Conservation (phyloP, 2,797 vertebrate genomes). For the Artibeus jamaicensis region DNA sequence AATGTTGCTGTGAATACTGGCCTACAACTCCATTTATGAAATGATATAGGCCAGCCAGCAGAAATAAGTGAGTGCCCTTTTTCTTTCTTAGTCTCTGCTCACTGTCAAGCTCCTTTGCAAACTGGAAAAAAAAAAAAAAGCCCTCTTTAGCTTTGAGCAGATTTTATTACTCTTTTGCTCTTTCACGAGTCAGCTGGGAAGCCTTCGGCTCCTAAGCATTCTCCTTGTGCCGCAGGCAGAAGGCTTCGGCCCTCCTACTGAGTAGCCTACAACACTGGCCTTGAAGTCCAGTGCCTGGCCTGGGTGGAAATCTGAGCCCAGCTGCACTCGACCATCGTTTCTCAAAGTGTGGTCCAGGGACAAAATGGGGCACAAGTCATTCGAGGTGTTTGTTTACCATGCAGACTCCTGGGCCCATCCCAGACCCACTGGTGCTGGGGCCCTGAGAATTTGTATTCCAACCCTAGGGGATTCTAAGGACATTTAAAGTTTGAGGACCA, state of each 20-base stretch:
- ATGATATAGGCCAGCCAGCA: slow-evolving; percentile 73
- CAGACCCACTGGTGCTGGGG: neutral
- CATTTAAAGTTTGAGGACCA: neutral
- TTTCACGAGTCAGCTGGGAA: slow-evolving; percentile 64
- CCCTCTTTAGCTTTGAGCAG: slow-evolving; percentile 59
- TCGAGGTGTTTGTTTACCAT: neutral
- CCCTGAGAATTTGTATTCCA: neutral
- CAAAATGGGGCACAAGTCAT: neutral
- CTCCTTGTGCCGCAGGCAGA: slow-evolving; percentile 49
- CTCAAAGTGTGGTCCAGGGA: neutral
- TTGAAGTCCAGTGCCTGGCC: neutral
- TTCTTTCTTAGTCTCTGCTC: slow-evolving; percentile 70
- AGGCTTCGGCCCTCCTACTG: neutral
- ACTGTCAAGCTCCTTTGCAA: slow-evolving; percentile 62
- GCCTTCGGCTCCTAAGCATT: neutral
- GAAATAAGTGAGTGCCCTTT: slow-evolving; percentile 72
- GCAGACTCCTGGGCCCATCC: neutral
- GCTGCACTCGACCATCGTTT: neutral
- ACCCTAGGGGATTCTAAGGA: neutral
- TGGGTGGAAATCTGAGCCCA: neutral
- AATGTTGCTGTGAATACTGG: slow-evolving; percentile 72
- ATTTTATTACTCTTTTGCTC: slow-evolving; percentile 34
- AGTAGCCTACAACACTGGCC: neutral
- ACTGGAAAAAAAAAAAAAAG: neutral
- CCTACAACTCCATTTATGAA: slow-evolving; percentile 71